phyloP scores from a whole-genome alignment of 2,888 invertebrate genomes.

The Tricholauxania praeusta region DNA sequence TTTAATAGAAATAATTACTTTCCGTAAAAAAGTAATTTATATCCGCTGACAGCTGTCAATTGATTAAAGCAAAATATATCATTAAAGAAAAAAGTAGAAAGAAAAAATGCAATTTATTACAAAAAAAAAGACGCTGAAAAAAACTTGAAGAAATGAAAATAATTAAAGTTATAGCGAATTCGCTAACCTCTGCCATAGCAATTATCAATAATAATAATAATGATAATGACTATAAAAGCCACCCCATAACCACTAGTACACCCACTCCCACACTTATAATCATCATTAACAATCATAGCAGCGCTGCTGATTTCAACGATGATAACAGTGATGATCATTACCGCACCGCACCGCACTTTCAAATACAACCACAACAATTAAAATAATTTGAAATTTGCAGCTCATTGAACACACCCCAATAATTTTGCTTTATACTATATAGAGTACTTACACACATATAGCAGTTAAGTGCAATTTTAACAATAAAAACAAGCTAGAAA shows the following conservation, averaged over 20 bases:
- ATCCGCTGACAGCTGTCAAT: too few species aligned
- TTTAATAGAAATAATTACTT: too few species aligned
- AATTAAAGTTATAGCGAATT: too few species aligned
- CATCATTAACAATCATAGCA: slow-evolving; percentile 6
- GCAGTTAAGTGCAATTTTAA: slow-evolving; percentile 15
- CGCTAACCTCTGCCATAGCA: neutral
- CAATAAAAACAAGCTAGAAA: neutral
- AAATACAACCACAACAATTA: slow-evolving; percentile 15
- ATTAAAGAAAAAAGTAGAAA: too few species aligned
- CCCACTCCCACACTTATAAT: neutral
- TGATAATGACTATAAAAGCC: slow-evolving; percentile 1
- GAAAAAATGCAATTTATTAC: too few species aligned
- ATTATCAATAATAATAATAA: neutral
- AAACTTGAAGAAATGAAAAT: too few species aligned
- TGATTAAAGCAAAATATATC: too few species aligned
- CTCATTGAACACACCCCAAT: slow-evolving; percentile 24
- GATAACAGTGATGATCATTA: neutral
- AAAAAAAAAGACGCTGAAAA: too few species aligned
- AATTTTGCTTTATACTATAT: too few species aligned
- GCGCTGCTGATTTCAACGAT: neutral
- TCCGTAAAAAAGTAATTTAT: too few species aligned
- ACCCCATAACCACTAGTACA: slow-evolving; percentile 1
- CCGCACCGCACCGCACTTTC: neutral
- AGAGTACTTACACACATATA: neutral
- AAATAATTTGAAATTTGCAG: slow-evolving; percentile 27